Conservation (phyloP, 2,797 vertebrate genomes). For the Podarcis siculus region DNA sequence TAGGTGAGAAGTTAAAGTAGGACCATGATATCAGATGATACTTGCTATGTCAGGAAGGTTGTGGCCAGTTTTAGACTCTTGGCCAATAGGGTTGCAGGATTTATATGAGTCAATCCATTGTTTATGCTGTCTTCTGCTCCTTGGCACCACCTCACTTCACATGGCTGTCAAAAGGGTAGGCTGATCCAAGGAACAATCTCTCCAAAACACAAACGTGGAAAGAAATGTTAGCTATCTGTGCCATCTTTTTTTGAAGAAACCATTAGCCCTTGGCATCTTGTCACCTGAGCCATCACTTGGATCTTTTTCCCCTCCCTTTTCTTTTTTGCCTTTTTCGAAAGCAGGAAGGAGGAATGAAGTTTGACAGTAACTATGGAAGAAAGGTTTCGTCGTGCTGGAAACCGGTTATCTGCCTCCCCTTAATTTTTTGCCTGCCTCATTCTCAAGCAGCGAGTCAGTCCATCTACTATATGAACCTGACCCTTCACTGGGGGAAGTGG, state of each 20-base stretch:
- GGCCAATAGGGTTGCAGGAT: slow-evolving; percentile 53
- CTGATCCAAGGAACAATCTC: neutral
- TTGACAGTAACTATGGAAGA: slow-evolving; percentile 21
- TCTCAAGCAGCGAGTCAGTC: slow-evolving; percentile 37
- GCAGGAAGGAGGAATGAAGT: slow-evolving; percentile 37
- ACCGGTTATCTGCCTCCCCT: slow-evolving; percentile 17
- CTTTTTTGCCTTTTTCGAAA: neutral
- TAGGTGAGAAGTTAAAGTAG: neutral
- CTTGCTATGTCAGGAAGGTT: neutral
- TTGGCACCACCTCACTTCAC: slow-evolving; percentile 38
- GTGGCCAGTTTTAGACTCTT: neutral
- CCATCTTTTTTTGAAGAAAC: slow-evolving; percentile 1
- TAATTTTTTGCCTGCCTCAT: slow-evolving; percentile 46
- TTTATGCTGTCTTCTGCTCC: slow-evolving; percentile 51
- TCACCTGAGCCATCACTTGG: neutral
- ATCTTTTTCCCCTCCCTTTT: neutral
- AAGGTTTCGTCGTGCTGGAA: slow-evolving; percentile 39
- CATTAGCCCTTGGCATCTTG: neutral
- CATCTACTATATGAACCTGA: slow-evolving; percentile 55
- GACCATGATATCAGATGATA: neutral
- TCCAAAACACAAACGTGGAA: neutral
- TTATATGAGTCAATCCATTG: slow-evolving; percentile 30
- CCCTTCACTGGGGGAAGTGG: slow-evolving; percentile 46
- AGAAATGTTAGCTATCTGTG: neutral
- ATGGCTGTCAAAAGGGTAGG: slow-evolving; percentile 11